Percentiles rank a stretch among this genome's conserved stretches.
Conservation (phyloP, 2,797 vertebrate species). For the Pangasius djambal region DNA sequence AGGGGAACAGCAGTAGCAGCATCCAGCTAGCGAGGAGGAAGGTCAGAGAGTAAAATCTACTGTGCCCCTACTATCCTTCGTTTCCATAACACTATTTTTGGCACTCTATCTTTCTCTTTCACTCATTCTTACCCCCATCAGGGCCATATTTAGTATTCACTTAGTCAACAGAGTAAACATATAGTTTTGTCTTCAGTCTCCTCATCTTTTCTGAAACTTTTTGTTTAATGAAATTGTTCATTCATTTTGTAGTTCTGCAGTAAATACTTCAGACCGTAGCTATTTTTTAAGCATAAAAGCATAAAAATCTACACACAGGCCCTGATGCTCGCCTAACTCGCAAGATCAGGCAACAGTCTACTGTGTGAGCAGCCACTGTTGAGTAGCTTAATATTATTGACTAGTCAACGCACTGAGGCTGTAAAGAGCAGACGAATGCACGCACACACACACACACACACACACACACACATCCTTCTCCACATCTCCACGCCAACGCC, state of each 20-base stretch:
- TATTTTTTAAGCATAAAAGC: not conserved
- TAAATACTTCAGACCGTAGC: not conserved
- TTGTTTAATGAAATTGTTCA: not conserved
- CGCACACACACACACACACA: conserved; percentile 32
- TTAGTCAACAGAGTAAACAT: not conserved
- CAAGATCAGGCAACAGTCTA: conserved; percentile 25
- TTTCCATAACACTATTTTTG: conserved; percentile 46
- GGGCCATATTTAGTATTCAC: not conserved
- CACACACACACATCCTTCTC: conserved; percentile 55
- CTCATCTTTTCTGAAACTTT: not conserved
- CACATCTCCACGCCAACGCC: conserved; percentile 64
- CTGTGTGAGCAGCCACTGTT: conserved; percentile 45
- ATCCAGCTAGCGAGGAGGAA: conserved; percentile 57
- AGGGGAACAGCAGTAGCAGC: conserved; percentile 51
- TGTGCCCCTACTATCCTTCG: conserved; percentile 65
- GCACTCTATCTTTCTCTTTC: conserved; percentile 16
- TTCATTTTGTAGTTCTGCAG: not conserved
- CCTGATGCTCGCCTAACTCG: not conserved
- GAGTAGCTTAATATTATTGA: conserved; percentile 52
- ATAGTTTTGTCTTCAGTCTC: not conserved
- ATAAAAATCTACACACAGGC: conserved; percentile 6
- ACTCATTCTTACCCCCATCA: conserved; percentile 56
- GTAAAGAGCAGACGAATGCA: conserved; percentile 36
- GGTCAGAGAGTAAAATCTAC: conserved; percentile 72
- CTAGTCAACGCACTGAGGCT: conserved; percentile 42